Base-by-base conservation (phyloP, 35 echinoderm and acorn worm species). In the Amphiura filiformis region DNA sequence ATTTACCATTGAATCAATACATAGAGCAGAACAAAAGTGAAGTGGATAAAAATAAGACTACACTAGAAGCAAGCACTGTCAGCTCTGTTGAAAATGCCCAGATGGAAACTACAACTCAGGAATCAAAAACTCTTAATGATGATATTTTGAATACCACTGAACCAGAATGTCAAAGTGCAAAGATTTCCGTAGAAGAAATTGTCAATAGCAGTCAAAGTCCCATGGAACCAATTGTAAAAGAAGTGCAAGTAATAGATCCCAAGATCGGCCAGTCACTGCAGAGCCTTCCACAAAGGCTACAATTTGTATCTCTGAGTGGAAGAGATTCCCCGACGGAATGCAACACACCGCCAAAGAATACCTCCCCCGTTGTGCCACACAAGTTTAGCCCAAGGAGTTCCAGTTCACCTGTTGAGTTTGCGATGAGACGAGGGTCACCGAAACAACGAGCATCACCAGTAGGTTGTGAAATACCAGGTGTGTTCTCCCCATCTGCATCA, bases 401-500 rank as follows among this genome's bases (percentile, higher is more conserved):
- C 40, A 80, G 90, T 38, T 98, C 92, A 0, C 93, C 92, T 0
- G 52, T 77, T n/a, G 78, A 61, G 0, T 34, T 37, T 31, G 31
- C 39, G 14, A 98, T 76, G 56, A 4, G n/a, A 36, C 42, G 23
- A 4, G 90, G 40, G 11, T 84, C 86, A 33, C 84, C 92, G 18
- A 78, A 82, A 38, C 33, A 83, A 78, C 49, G 52, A 36, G 64
- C 44, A 30, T 86, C 84, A 26, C 56, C 90, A 42, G 78, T 76
- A 13, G 42, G 57, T n/a, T 80, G 85, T 36, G 61, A 70, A 70
- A 93, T 97, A 39, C 91, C 91, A 1, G 49, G 79, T 56, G 79
- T 94, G 37, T 94, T 89, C 56, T 98, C 96, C 15, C 96, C 96
- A 13, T 78, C 86, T 37, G 92, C 75, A 0, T 98, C 96, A 2